Evolutionary conservation across 2,888 invertebrate genomes (phyloP).

Genomic region (Netelia virgata): DNA sequence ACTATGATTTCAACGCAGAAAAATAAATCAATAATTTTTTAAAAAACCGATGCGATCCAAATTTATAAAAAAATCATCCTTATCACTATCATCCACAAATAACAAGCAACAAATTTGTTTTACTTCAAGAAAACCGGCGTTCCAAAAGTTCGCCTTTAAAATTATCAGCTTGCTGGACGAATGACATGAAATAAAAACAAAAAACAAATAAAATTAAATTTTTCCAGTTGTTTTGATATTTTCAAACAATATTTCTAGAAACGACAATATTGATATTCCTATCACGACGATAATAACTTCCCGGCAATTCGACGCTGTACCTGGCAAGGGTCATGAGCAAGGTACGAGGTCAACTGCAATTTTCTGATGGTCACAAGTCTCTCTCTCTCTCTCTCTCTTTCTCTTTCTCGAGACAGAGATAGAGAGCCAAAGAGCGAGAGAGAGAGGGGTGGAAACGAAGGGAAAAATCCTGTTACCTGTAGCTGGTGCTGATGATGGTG

Average conservation of each 20-base stretch:
- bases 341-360: background rate
- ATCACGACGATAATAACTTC: background rate
- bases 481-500: conserved; percentile 84
- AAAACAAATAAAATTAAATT: too few species aligned
- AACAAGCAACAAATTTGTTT: too few species aligned
- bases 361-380: background rate
- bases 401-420: background rate
- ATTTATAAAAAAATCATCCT: too few species aligned
- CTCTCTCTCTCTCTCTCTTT: too few species aligned
- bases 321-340: background rate
- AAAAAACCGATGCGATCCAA: too few species aligned
- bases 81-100: too few species aligned
- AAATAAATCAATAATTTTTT: too few species aligned
- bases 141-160: too few species aligned
- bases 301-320: background rate
- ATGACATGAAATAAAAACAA: background rate
- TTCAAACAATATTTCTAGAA: background rate
- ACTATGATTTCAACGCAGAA: too few species aligned
- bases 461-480: conserved; percentile 75
- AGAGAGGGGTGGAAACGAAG: conserved; percentile 1
- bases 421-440: background rate
- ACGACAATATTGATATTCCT: background rate
- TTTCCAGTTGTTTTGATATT: background rate
- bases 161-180: too few species aligned
- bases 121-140: too few species aligned